These are phyloP conservation scores for Mus caroli DNA, from an alignment of 2,797 vertebrate species.

Conservation along the genomic window DNA sequence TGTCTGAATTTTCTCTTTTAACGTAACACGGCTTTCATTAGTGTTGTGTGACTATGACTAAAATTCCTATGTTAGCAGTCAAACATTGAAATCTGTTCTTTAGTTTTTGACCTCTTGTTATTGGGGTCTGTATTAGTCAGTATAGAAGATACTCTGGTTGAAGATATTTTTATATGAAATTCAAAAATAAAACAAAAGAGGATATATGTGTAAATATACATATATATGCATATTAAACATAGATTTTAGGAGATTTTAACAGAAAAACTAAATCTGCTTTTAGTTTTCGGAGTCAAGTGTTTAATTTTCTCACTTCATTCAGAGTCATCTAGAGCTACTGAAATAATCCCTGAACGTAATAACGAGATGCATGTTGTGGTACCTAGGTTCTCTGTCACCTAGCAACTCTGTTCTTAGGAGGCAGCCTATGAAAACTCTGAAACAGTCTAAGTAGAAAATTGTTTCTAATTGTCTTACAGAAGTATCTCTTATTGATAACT, in stretches of 20 bases:
- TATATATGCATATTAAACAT: neutral
- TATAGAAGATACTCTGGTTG: neutral
- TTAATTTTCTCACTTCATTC: slow-evolving; percentile 19
- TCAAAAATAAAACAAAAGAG: slow-evolving; percentile 48
- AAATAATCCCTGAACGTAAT: slow-evolving; percentile 34
- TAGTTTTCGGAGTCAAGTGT: neutral
- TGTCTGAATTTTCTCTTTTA: slow-evolving; percentile 15
- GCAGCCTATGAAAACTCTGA: neutral
- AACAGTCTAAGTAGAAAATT: neutral
- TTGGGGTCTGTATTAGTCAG: neutral
- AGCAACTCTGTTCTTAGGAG: neutral
- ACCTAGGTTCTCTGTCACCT: neutral
- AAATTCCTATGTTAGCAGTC: neutral
- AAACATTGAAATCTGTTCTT: slow-evolving; percentile 22
- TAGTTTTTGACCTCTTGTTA: slow-evolving; percentile 22
- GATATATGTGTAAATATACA: neutral
- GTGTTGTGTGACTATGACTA: neutral
- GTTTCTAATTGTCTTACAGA: slow-evolving; percentile 19
- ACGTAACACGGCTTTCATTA: neutral
- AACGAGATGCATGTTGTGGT: neutral
- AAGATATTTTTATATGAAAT: slow-evolving; percentile 26
- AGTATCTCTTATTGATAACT: slow-evolving; percentile 23
- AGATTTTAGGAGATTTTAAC: neutral
- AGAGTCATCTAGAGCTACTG: neutral
- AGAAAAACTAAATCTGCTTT: neutral